Percentiles rank a stretch among this genome's conserved stretches.
These are phyloP conservation scores for Pararge aegeria DNA, from an alignment of 1,140 invertebrate species.

Conservation along the genomic window DNA sequence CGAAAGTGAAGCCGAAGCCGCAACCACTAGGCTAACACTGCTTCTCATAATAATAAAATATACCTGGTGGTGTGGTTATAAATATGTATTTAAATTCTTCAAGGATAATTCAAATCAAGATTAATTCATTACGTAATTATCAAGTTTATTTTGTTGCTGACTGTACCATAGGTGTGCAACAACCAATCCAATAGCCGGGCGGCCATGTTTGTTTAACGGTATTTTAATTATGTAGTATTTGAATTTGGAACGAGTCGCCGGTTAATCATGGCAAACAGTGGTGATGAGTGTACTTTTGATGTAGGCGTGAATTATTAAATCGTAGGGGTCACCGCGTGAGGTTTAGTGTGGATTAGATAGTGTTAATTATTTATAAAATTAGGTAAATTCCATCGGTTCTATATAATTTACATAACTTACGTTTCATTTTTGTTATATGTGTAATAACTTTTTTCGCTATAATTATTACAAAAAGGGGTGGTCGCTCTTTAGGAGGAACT, in stretches of 20 bases:
- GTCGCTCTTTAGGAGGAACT: no score
- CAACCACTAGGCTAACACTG: no score
- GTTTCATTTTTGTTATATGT: no score
- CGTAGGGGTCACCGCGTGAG: background rate
- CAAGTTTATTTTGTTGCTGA: background rate
- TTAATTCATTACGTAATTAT: no score
- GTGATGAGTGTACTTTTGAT: slow-evolving; percentile 2
- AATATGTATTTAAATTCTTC: no score
- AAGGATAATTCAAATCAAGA: no score
- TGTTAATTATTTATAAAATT: background rate
- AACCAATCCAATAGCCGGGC: background rate
- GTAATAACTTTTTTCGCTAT: no score
- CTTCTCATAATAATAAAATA: no score
- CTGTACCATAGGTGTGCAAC: background rate
- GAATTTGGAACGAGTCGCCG: slow-evolving; percentile 5
- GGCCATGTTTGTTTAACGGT: slow-evolving; percentile 1
- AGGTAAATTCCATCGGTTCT: background rate
- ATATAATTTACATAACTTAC: no score
- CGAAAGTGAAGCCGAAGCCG: no score
- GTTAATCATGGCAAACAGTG: slow-evolving; percentile 5
- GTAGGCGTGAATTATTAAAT: background rate
- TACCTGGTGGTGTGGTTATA: no score
- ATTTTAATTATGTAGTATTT: slow-evolving; percentile 10
- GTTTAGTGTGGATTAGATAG: background rate
- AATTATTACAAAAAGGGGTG: no score